These are phyloP conservation scores for Diuraphis noxia DNA, from an alignment of 1,140 invertebrate genomes.

Conservation along the genomic window DNA sequence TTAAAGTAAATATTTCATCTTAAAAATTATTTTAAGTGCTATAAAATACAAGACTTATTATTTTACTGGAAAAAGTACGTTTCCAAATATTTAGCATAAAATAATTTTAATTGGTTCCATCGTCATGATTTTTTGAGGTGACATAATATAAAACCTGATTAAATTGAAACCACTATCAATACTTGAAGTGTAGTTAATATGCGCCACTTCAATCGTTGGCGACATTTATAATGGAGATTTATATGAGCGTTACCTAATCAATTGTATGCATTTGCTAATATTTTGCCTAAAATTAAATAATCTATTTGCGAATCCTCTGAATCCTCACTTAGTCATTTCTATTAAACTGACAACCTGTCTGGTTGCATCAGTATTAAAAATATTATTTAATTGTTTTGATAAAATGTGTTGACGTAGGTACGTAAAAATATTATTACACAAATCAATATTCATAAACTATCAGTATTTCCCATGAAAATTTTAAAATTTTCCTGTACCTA, in stretches of 20 bases:
- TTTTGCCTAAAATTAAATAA: slow-evolving; percentile 5
- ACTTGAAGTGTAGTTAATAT: not conserved
- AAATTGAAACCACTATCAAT: slow-evolving; percentile 24
- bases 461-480: not conserved
- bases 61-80: not conserved
- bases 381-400: slow-evolving; percentile 1
- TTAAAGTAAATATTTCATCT: not conserved
- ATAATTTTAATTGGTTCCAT: slow-evolving; percentile 9
- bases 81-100: not conserved
- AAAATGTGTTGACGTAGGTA: not conserved
- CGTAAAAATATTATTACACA: not conserved
- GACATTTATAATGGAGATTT: slow-evolving; percentile 5
- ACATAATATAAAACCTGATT: slow-evolving; percentile 44
- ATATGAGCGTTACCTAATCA: not conserved
- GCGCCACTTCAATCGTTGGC: not conserved
- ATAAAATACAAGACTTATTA: not conserved
- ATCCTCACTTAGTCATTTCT: not conserved
- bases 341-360: slow-evolving; percentile 24
- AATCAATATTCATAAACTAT: not conserved
- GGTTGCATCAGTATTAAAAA: not conserved
- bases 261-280: not conserved
- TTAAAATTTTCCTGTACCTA: not conserved
- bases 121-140: not conserved
- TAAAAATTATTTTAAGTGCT: not conserved
- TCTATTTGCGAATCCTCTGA: not conserved